phyloP scores from a whole-genome alignment of 2,797 vertebrate genomes.

The Pteropus rufus region DNA sequence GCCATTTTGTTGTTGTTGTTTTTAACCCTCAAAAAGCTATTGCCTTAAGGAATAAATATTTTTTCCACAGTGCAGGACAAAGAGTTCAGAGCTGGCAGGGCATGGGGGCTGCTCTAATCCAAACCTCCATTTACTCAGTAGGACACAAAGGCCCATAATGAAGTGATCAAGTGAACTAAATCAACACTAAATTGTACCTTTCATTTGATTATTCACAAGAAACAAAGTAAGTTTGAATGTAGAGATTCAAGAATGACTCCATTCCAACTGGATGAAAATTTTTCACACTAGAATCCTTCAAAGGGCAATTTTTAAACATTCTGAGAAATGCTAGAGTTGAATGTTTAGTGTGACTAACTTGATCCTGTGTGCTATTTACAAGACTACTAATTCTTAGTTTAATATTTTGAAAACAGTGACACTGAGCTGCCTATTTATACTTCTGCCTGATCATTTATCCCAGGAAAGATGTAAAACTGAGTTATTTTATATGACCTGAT shows the following conservation, averaged over 20 bases:
- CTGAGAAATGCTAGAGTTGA: not conserved
- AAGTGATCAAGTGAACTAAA: not conserved
- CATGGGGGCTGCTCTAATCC: not conserved
- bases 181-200: not conserved
- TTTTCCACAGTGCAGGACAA: not conserved
- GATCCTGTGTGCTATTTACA: slow-evolving; percentile 37
- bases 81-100: not conserved
- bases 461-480: not conserved
- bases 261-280: not conserved
- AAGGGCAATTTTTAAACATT: slow-evolving; percentile 38
- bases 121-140: not conserved
- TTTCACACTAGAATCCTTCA: slow-evolving; percentile 22
- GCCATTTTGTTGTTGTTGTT: not conserved
- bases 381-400: not conserved
- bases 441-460: not conserved
- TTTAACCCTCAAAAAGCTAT: slow-evolving; percentile 36
- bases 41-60: not conserved
- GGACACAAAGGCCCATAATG: not conserved
- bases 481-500: not conserved
- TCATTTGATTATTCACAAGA: slow-evolving; percentile 30
- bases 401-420: not conserved
- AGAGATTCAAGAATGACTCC: not conserved
- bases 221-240: not conserved
- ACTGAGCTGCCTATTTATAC: not conserved
- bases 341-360: not conserved